Evolutionary conservation across 2,113 vertebrate genomes (phyloP).

Genomic region (Rhabdornis inornatus): DNA sequence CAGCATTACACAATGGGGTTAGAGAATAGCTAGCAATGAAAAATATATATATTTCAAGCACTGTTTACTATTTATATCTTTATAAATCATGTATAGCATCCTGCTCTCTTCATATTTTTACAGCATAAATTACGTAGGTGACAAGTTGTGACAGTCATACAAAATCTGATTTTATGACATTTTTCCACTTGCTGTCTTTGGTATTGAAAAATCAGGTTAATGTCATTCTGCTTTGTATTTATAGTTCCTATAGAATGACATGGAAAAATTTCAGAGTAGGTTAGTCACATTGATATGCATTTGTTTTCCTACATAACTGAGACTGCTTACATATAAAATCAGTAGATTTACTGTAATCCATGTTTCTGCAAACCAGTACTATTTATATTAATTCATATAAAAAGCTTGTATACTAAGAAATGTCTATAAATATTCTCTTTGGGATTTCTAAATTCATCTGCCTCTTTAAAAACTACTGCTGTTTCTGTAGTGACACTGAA

Average conservation of each 20-base stretch:
- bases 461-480: not conserved
- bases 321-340: not conserved
- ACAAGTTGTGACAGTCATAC: constrained; percentile 52
- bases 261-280: not conserved
- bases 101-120: constrained; percentile 45
- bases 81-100: constrained; percentile 56
- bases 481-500: not conserved
- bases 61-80: constrained; percentile 60
- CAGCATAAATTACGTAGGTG: constrained; percentile 57
- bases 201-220: constrained; percentile 29
- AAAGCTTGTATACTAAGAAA: not conserved
- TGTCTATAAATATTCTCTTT: not conserved
- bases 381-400: not conserved
- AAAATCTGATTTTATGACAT: constrained; percentile 54
- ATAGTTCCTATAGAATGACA: not conserved
- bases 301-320: not conserved
- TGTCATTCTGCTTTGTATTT: not conserved
- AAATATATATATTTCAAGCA: constrained; percentile 24
- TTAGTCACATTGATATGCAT: not conserved
- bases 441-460: not conserved
- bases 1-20: not conserved
- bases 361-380: not conserved
- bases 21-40: constrained; percentile 14
- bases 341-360: not conserved
- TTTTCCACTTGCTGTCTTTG: constrained; percentile 5